Evolutionary conservation across 2,113 vertebrate genomes (phyloP).

Genomic region (Parus major): DNA sequence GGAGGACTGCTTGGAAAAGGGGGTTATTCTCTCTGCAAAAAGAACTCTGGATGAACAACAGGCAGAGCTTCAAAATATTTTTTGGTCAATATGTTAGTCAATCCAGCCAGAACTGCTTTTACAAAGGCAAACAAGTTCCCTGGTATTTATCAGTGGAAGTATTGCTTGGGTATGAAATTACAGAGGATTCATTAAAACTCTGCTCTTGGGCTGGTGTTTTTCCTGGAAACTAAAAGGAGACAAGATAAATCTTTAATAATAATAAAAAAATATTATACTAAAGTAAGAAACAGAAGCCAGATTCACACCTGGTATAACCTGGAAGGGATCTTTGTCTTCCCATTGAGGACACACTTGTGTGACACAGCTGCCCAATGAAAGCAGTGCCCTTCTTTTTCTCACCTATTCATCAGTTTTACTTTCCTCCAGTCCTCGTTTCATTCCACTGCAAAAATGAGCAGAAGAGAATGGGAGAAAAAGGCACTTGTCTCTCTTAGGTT

Average conservation of each 20-base stretch:
- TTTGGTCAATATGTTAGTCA: background rate
- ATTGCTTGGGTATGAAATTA: background rate
- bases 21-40: background rate
- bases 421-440: background rate
- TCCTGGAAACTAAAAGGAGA: background rate
- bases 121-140: background rate
- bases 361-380: background rate
- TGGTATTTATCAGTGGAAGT: background rate
- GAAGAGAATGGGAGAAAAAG: background rate
- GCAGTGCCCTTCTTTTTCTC: background rate
- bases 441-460: background rate
- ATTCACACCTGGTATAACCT: background rate
- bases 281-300: background rate
- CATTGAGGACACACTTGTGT: background rate
- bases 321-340: background rate
- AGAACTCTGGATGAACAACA: background rate
- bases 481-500: background rate
- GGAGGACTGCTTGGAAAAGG: background rate
- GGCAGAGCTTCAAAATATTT: background rate
- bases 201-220: background rate
- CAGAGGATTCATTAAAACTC: background rate
- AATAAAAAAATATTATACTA: accelerated
- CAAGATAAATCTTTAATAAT: background rate
- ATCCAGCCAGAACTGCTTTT: background rate
- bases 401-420: background rate